Conservation (phyloP, 2,888 invertebrate species). For the Melipona bicolor region DNA sequence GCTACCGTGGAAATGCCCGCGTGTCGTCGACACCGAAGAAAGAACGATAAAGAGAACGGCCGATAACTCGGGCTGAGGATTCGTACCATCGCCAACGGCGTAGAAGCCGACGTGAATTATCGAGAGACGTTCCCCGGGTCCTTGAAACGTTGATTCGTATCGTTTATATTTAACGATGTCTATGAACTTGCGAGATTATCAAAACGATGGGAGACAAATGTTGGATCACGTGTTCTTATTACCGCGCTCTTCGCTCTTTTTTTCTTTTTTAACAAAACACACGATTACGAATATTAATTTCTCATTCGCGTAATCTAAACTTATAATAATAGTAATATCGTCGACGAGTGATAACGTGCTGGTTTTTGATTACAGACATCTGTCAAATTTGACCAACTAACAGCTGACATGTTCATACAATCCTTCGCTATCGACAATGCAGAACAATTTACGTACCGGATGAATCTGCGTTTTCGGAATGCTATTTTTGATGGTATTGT, state of each 20-base stretch:
- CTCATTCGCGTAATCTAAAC: constrained; percentile 40
- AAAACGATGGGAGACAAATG: not conserved
- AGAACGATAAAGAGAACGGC: constrained; percentile 48
- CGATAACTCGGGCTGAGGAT: constrained; percentile 53
- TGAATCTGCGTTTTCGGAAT: not conserved
- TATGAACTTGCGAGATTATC: not conserved
- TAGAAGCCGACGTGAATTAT: not conserved
- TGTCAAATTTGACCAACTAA: constrained; percentile 13
- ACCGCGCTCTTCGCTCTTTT: not conserved
- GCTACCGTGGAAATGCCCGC: constrained; percentile 20
- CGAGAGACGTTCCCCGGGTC: not conserved
- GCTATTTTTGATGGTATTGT: not conserved
- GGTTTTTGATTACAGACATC: constrained; percentile 36
- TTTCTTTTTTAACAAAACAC: not conserved
- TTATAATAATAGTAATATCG: too few relatives aligned
- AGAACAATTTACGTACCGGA: not conserved
- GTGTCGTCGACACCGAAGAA: constrained; percentile 31
- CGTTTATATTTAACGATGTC: not conserved
- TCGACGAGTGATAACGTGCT: constrained; percentile 36
- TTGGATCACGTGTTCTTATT: not conserved
- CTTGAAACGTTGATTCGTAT: not conserved
- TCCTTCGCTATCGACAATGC: not conserved
- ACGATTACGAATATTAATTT: constrained; percentile 42
- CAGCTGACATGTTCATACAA: not conserved
- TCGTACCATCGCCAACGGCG: constrained; percentile 37